phyloP scores from a whole-genome alignment of 2,888 invertebrate genomes.

The Amphiduros pacificus region DNA sequence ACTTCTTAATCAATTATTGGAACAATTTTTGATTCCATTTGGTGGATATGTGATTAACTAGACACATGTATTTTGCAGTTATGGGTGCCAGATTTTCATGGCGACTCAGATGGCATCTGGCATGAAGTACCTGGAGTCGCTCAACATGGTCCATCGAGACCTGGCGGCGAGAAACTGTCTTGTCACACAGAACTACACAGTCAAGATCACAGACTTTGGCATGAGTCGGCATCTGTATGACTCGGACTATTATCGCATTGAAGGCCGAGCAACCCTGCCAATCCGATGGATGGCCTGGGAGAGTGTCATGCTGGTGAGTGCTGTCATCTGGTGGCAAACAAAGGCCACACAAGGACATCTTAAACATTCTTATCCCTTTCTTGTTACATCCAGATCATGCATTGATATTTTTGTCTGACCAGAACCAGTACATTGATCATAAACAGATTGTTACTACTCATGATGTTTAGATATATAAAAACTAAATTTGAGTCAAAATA shows the following conservation, averaged over 20 bases:
- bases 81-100: conserved; percentile 79
- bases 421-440: too few relatives aligned
- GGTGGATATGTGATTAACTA: too few relatives aligned
- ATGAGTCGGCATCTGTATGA: conserved; percentile 57
- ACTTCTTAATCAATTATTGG: too few relatives aligned
- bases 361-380: too few relatives aligned
- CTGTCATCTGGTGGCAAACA: too few relatives aligned
- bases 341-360: too few relatives aligned
- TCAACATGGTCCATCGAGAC: conserved; percentile 89
- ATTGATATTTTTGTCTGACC: too few relatives aligned
- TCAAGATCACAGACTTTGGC: conserved; percentile 60
- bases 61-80: conserved; percentile 71
- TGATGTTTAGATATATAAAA: too few relatives aligned
- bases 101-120: conserved; percentile 85
- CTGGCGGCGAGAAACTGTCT: conserved; percentile 85
- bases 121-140: conserved; percentile 86
- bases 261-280: conserved; percentile 81
- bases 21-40: too few relatives aligned
- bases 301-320: conserved; percentile 67
- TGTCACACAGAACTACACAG: conserved; percentile 77
- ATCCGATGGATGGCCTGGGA: conserved; percentile 92
- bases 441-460: too few relatives aligned
- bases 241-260: conserved; percentile 81
- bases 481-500: too few relatives aligned
- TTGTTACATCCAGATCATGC: too few relatives aligned